Conservation (phyloP, 2,113 vertebrate genomes). For the Aegithalos caudatus region DNA sequence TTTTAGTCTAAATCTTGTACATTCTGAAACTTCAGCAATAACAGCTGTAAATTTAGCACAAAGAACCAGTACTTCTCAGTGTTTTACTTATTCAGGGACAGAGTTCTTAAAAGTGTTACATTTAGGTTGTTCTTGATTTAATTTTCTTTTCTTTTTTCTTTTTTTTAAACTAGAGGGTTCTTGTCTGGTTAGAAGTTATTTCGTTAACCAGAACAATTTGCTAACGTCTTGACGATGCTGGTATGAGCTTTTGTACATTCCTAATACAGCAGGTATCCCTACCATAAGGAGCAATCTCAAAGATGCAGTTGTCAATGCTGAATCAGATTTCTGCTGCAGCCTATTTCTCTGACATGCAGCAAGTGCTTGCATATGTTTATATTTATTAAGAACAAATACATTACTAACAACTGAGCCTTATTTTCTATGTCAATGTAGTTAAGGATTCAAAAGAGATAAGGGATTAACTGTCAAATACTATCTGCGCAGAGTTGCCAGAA, state of each 20-base stretch:
- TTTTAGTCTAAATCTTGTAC: not conserved
- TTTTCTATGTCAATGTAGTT: not conserved
- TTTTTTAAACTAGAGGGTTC: not conserved
- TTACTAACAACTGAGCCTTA: not conserved
- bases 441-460: not conserved
- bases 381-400: not conserved
- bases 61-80: not conserved
- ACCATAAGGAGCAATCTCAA: not conserved
- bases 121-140: not conserved
- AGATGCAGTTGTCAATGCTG: not conserved
- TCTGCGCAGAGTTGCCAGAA: not conserved
- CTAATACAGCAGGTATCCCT: not conserved
- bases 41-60: not conserved
- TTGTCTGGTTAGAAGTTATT: not conserved
- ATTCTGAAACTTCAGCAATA: not conserved
- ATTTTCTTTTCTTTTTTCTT: too few relatives aligned
- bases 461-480: not conserved
- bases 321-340: not conserved
- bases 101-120: not conserved
- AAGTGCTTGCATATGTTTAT: not conserved
- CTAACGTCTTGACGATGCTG: not conserved
- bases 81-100: not conserved
- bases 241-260: not conserved
- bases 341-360: not conserved
- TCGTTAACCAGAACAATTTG: not conserved